Conservation (phyloP, 2,888 invertebrate species). For the Cryptocephalus moraei region DNA sequence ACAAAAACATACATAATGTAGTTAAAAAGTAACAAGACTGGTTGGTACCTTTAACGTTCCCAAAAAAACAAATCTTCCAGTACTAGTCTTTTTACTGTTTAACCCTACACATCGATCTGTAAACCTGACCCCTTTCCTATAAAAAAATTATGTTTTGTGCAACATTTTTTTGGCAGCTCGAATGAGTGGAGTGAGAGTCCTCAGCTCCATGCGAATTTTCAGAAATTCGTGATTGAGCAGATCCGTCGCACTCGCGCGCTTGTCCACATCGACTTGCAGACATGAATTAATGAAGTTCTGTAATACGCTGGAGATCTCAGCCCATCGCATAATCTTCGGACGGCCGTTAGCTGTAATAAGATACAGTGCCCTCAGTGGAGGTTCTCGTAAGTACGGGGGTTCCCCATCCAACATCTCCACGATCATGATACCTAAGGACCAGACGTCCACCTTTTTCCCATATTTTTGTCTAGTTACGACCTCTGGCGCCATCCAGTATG, state of each 20-base stretch:
- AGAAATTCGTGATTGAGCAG: constrained; percentile 74
- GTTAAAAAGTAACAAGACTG: no score
- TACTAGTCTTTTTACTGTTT: no score
- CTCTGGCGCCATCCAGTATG: constrained; percentile 98
- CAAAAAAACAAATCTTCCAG: no score
- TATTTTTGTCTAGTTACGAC: constrained; percentile 88
- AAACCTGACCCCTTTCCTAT: no score
- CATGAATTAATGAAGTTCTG: constrained; percentile 82
- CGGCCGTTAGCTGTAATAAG: constrained; percentile 92
- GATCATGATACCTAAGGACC: constrained; percentile 97
- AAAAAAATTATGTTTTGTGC: constrained; percentile 42
- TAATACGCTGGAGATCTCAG: constrained; percentile 64
- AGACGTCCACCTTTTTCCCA: constrained; percentile 77
- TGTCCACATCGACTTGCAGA: constrained; percentile 73
- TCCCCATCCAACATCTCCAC: constrained; percentile 97
- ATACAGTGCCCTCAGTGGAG: constrained; percentile 84
- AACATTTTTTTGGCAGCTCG: constrained; percentile 82
- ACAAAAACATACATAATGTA: no score
- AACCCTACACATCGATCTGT: no score
- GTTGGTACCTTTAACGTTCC: no score
- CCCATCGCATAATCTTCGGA: constrained; percentile 79
- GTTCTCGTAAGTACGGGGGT: constrained; percentile 93
- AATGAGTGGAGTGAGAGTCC: constrained; percentile 79
- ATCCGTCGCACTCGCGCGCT: constrained; percentile 65
- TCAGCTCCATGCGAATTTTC: constrained; percentile 66